phyloP scores from a whole-genome alignment of 2,888 invertebrate genomes.

The Agrotis segetum region DNA sequence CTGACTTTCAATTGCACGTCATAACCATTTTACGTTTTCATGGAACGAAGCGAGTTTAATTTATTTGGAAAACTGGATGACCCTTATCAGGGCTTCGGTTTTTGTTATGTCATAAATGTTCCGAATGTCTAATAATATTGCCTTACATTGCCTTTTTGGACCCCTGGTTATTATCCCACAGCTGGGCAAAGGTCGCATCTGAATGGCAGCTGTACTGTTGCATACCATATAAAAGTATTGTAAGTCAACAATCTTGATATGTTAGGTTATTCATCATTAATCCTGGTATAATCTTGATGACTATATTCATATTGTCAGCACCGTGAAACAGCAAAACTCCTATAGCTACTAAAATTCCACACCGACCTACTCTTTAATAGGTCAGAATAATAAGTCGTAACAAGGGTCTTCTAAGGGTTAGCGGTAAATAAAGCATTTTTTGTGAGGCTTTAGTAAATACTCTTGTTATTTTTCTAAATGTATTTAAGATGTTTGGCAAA shows the following conservation, averaged over 20 bases:
- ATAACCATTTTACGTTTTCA: no score
- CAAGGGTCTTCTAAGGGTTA: not conserved
- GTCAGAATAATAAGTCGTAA: not conserved
- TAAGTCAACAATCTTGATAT: not conserved
- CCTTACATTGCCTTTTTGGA: not conserved
- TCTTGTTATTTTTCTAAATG: not conserved
- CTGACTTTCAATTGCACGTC: no score
- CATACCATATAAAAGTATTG: not conserved
- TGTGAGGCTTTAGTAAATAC: not conserved
- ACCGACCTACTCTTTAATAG: not conserved
- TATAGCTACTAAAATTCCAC: not conserved
- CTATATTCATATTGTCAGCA: not conserved
- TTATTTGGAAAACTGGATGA: no score
- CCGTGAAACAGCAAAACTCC: not conserved
- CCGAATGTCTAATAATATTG: no score
- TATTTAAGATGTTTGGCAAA: not conserved
- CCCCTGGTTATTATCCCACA: not conserved
- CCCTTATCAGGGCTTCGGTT: no score
- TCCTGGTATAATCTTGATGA: not conserved
- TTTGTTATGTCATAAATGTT: no score
- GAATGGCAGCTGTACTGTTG: not conserved
- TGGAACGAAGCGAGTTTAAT: no score
- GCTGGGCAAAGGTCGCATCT: not conserved
- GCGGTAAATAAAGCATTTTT: conserved; percentile 2
- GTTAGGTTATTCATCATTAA: not conserved